phyloP scores from a whole-genome alignment of 2,888 invertebrate genomes.

The Flexamia atlantica region DNA sequence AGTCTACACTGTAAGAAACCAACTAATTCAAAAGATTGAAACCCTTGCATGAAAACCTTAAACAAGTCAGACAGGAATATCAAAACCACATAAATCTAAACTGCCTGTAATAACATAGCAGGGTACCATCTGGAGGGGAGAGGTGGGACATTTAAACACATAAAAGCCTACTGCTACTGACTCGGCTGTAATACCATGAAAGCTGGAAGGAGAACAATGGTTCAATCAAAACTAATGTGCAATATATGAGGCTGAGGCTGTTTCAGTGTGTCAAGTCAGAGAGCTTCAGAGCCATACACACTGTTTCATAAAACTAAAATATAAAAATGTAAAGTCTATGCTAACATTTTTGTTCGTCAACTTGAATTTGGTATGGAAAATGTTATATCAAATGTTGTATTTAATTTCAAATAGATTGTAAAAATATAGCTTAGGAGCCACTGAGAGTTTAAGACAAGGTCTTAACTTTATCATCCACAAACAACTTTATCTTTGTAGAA shows the following conservation, averaged over 20 bases:
- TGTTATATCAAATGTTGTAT: too few species aligned
- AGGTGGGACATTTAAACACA: neutral
- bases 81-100: constrained; percentile 23
- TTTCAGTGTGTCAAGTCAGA: neutral
- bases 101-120: constrained; percentile 16
- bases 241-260: neutral
- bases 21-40: neutral
- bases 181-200: neutral
- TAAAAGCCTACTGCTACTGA: constrained; percentile 15
- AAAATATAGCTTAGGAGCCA: too few species aligned
- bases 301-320: too few species aligned
- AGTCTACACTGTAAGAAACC: neutral
- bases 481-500: too few species aligned
- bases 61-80: neutral
- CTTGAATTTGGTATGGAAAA: too few species aligned
- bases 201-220: neutral
- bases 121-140: neutral
- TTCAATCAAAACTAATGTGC: neutral
- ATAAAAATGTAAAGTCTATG: too few species aligned
- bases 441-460: too few species aligned
- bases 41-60: neutral
- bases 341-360: too few species aligned
- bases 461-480: too few species aligned
- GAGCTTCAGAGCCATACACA: too few species aligned
- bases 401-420: too few species aligned